Conservation (phyloP, 2,797 vertebrate species). For the Scarus forsteni region DNA sequence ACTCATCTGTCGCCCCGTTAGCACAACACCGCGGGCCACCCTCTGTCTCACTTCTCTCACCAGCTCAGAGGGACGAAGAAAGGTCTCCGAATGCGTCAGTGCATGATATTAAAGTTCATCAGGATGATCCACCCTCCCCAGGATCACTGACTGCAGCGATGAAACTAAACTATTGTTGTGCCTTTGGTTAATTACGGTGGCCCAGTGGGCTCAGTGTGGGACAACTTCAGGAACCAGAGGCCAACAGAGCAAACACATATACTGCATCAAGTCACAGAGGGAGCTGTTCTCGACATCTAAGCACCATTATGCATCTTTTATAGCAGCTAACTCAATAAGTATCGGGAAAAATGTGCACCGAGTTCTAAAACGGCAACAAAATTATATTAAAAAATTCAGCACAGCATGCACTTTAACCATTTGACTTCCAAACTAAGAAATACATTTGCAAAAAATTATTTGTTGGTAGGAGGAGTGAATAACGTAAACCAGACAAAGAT, state of each 20-base stretch:
- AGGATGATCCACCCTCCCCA: background rate
- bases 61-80: background rate
- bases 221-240: background rate
- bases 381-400: too few species aligned
- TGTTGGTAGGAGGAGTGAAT: too few species aligned
- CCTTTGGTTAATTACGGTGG: background rate
- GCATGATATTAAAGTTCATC: background rate
- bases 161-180: background rate
- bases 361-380: too few species aligned
- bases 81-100: background rate
- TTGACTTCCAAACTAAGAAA: too few species aligned
- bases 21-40: background rate
- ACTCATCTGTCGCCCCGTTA: constrained; percentile 18
- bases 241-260: background rate
- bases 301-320: too few species aligned
- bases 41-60: background rate
- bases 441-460: too few species aligned
- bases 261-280: background rate
- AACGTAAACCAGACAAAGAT: too few species aligned
- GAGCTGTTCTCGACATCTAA: background rate
- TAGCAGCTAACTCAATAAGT: too few species aligned
- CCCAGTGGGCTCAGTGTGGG: background rate
- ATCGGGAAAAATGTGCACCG: too few species aligned
- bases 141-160: constrained; percentile 1
- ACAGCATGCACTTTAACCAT: too few species aligned